phyloP scores from a whole-genome alignment of 2,113 vertebrate genomes.

The Ciconia maguari region DNA sequence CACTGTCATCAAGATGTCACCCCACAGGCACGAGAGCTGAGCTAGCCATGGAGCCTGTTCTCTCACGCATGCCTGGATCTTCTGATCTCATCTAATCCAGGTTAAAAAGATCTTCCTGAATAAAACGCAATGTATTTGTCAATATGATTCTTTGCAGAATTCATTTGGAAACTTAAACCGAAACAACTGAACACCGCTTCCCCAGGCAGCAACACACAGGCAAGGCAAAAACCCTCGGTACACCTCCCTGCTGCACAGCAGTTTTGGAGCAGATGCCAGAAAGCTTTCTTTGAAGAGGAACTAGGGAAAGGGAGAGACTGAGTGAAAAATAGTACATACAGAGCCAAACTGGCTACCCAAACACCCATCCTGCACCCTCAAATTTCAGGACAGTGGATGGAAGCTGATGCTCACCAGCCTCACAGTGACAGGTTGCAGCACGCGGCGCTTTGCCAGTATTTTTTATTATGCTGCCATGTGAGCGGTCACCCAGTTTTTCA shows the following conservation, averaged over 20 bases:
- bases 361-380: neutral
- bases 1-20: constrained; percentile 49
- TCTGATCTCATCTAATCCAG: constrained; percentile 5
- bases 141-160: neutral
- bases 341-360: neutral
- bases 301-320: fast-evolving
- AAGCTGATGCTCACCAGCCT: neutral
- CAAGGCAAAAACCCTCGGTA: fast-evolving
- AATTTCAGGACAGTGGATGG: fast-evolving
- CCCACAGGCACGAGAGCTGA: constrained; percentile 39
- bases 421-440: fast-evolving
- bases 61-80: constrained; percentile 8
- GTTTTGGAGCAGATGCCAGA: neutral
- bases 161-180: fast-evolving
- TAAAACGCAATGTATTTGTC: fast-evolving
- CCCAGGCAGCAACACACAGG: fast-evolving
- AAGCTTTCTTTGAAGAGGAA: neutral
- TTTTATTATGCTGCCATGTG: fast-evolving
- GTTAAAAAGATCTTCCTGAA: neutral
- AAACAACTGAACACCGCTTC: fast-evolving
- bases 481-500: neutral
- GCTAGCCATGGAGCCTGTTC: neutral
- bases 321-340: fast-evolving
- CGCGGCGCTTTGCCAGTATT: fast-evolving
- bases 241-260: neutral